Evolutionary conservation across 2,888 invertebrate genomes (phyloP), one percentile per base, ranked within the genome.

Genomic region (Athalia cordata): DNA sequence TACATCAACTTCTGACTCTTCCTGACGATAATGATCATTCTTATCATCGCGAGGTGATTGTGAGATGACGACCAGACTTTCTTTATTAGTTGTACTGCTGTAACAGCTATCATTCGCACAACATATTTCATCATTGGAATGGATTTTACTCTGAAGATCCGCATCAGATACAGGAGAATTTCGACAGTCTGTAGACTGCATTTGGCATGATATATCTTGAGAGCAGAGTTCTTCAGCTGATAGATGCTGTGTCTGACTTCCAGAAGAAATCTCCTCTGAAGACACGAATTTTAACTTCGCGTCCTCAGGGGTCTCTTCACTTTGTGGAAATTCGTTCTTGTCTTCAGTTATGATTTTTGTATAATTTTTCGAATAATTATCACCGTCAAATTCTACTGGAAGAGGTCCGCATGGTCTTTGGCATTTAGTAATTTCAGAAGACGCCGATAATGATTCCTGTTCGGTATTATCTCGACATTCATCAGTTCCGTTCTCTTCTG

Each of bases 351-450:
- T 29, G 1, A 4, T 52, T 15, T 29, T 55, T 68, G 6, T 3
- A 55, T 49, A 11, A 68, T 68, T 68, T 45, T 11, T 55, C 7
- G 55, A 68, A 52, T 29, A 43, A 6, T 55, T 57, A 43, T 5
- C 43, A 5, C 11, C 5, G 9, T 43, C 7, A 43, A 55, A n/a
- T n/a, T n/a, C 8, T 8, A 64, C 43, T 45, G 52, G 8, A 7
- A 9, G 43, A 55, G 68, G 55, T 68, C 55, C 55, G 68, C 55
- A 68, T 29, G 52, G n/a, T 43, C 4, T 55, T 57, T 55, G 55
- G 55, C 55, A 68, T 68, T 52, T 9, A n/a, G 29, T 68, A 45
- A 7, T 4, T 15, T 57, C 9, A 29, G 68, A 11, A 55, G 43
- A 68, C 9, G n/a, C n/a, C n/a, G n/a, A n/a, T n/a, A n/a, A n/a